These are phyloP conservation scores for Vesta saturnalis DNA, from an alignment of 2,888 invertebrate species.

Conservation along the genomic window DNA sequence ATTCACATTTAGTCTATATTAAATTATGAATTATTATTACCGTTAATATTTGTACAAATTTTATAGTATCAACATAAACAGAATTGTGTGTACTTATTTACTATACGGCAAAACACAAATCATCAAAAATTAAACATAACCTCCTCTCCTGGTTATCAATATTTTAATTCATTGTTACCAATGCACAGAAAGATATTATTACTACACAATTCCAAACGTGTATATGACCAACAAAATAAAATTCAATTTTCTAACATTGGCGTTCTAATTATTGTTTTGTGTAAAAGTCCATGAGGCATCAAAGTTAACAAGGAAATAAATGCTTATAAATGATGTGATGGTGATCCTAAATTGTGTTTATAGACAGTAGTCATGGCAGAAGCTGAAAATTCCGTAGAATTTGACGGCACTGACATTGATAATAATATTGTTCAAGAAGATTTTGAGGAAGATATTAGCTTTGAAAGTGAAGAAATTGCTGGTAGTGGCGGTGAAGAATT, in stretches of 20 bases:
- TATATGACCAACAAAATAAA: not conserved
- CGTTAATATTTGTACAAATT: too few species aligned
- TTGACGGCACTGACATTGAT: conserved; percentile 44
- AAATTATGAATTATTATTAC: too few species aligned
- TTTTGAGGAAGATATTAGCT: conserved; percentile 55
- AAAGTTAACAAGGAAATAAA: not conserved
- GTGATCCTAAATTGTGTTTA: not conserved
- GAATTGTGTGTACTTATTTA: too few species aligned
- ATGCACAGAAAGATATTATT: too few species aligned
- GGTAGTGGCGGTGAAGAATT: conserved; percentile 64
- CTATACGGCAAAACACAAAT: too few species aligned
- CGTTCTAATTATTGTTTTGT: not conserved
- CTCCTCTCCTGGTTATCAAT: too few species aligned
- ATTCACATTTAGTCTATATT: too few species aligned
- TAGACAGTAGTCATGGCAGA: conserved; percentile 28
- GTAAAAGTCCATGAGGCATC: conserved; percentile 9
- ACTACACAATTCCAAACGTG: too few species aligned
- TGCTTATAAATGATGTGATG: not conserved
- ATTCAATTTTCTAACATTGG: not conserved
- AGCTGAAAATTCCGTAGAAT: conserved; percentile 46
- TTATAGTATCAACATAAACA: too few species aligned
- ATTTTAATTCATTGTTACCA: too few species aligned
- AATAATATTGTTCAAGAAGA: conserved; percentile 47
- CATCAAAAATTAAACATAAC: too few species aligned
- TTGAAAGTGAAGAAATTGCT: conserved; percentile 54